phyloP scores from a whole-genome alignment of 2,113 vertebrate genomes.

The Cyphomyrus plagiostoma region DNA sequence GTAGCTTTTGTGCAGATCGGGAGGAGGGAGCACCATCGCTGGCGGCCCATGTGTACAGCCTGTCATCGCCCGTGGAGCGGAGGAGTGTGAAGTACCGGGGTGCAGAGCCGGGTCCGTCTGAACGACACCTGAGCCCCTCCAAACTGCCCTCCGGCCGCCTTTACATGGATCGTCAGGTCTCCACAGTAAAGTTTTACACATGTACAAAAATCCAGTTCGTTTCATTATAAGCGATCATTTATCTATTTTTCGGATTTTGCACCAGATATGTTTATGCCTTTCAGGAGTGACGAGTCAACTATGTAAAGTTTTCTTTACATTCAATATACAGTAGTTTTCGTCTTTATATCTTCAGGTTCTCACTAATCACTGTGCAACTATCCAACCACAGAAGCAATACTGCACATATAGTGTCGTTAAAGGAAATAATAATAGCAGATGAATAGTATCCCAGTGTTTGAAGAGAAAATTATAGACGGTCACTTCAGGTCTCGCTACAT shows the following conservation, averaged over 20 bases:
- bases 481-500: background rate
- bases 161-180: background rate
- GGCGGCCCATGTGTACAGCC: conserved; percentile 39
- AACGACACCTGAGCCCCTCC: background rate
- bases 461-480: background rate
- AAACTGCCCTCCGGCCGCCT: background rate
- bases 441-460: background rate
- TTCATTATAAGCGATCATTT: background rate
- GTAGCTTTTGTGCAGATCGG: conserved; percentile 68
- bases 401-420: background rate
- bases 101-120: background rate
- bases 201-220: background rate
- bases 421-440: background rate
- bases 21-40: conserved; percentile 56
- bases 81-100: background rate
- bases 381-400: background rate
- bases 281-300: background rate
- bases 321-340: background rate
- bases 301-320: background rate
- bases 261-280: background rate
- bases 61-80: conserved; percentile 12
- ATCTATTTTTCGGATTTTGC: background rate
- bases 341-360: background rate
- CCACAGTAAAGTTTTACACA: background rate
- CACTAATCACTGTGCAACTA: background rate